Conservation (phyloP, 53 echinoderm and acorn worm species). For the Arbacia lixula region DNA sequence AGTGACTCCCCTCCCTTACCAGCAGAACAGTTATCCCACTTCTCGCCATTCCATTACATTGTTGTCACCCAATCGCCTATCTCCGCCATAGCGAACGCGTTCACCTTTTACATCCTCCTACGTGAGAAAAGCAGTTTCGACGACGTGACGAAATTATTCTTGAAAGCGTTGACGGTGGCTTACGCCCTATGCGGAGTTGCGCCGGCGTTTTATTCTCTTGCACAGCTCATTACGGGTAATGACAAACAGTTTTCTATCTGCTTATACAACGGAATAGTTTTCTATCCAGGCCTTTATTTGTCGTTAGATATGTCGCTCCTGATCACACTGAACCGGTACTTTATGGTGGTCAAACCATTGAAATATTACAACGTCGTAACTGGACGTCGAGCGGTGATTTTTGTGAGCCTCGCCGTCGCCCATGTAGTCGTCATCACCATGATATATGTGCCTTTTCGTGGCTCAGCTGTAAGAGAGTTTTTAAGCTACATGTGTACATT, state of each 20-base stretch:
- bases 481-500: neutral
- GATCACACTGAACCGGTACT: neutral
- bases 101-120: neutral
- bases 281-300: neutral
- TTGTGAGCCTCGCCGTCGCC: neutral
- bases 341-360: neutral
- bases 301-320: neutral
- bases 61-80: neutral
- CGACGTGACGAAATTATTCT: neutral
- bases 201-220: too few relatives aligned
- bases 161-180: neutral
- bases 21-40: too few relatives aligned
- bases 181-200: too few relatives aligned
- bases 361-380: neutral
- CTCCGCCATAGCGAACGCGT: neutral
- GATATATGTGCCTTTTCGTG: neutral
- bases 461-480: neutral
- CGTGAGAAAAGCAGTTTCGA: neutral
- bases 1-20: too few relatives aligned
- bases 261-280: neutral
- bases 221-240: too few relatives aligned
- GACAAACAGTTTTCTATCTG: neutral
- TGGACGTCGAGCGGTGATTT: neutral
- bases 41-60: too few relatives aligned
- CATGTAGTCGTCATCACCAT: neutral